Conservation (phyloP, 2,797 vertebrate genomes). For the Falco concolor region DNA sequence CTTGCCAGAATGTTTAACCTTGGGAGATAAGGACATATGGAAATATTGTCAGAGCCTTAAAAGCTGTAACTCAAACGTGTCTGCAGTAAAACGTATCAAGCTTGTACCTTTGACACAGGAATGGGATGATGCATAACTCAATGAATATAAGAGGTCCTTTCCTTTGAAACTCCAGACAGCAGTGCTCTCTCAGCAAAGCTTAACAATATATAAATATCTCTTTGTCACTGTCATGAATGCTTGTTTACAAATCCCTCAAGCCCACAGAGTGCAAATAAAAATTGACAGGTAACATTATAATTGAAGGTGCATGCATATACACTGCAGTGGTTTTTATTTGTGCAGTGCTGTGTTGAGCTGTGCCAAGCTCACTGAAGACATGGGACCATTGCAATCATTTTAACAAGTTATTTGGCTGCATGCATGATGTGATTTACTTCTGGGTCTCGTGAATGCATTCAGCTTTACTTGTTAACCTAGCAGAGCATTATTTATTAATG, state of each 20-base stretch:
- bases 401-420: conserved; percentile 59
- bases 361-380: not conserved
- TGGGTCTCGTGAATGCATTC: conserved; percentile 60
- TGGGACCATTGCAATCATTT: conserved; percentile 15
- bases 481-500: conserved; percentile 84
- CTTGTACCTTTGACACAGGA: conserved; percentile 12
- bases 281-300: conserved; percentile 3
- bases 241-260: conserved; percentile 41
- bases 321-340: not conserved
- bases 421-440: conserved; percentile 73
- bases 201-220: conserved; percentile 15
- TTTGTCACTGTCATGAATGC: conserved; percentile 26
- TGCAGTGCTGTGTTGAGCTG: not conserved
- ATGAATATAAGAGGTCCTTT: conserved; percentile 2
- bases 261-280: conserved; percentile 16
- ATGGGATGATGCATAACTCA: not conserved
- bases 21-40: not conserved
- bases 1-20: conserved; percentile 15
- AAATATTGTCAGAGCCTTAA: conserved; percentile 30
- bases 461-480: conserved; percentile 81
- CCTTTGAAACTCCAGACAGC: conserved; percentile 4
- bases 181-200: conserved; percentile 17
- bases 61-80: not conserved
- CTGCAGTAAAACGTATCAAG: not conserved
- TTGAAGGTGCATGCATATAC: not conserved